Base-by-base conservation (phyloP, 2,113 vertebrate species). In the Corythaixoides concolor region DNA sequence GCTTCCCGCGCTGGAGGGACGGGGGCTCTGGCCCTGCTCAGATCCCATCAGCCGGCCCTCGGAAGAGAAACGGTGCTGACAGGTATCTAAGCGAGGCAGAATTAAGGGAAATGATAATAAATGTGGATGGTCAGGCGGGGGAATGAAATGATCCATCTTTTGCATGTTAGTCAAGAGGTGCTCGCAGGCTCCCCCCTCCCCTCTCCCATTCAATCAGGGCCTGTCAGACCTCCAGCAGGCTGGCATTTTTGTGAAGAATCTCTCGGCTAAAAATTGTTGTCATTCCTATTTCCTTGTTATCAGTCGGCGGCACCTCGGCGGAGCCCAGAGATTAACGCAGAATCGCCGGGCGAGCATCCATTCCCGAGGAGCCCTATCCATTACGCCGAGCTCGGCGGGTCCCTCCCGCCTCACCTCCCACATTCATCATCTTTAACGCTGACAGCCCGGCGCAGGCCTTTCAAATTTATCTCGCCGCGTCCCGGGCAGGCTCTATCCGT, bases 381-480 rank as follows among this genome's bases (percentile, higher is more conserved):
- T 97, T 98, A 98, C 98, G 52, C 96, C 81, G 62, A 98, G 98
- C 98, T 98, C 98, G 85, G 95, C 87, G 92, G 97, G 97, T 96
- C 97, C 98, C 98, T 98, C 98, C 98, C 93, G 95, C 95, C 98
- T 98, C 98, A 98, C 98, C 98, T 98, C 98, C 98, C 97, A 98
- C 99, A 99, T 99, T 99, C 99, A 99, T 99, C 99, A 99, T 99
- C 99, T 99, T 99, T 99, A 99, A 98, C 97, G 97, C 98, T 99
- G 99, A 99, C 99, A 99, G 99, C 98, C 98, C 85, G 64, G 95
- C 95, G 94, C 96, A 97, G 97, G 97, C 97, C 98, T 97, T 97
- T 98, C 98, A 98, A 98, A 99, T 99, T 99, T 98, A 99, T 99
- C 98, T 99, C 98, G 96, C 98, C 93, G 87, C 97, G 91, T 97